A percentile compares a stretch with the other conserved stretches of the same genome.
Conservation (phyloP, 2,888 invertebrate genomes). For the Tridacna crocea region DNA sequence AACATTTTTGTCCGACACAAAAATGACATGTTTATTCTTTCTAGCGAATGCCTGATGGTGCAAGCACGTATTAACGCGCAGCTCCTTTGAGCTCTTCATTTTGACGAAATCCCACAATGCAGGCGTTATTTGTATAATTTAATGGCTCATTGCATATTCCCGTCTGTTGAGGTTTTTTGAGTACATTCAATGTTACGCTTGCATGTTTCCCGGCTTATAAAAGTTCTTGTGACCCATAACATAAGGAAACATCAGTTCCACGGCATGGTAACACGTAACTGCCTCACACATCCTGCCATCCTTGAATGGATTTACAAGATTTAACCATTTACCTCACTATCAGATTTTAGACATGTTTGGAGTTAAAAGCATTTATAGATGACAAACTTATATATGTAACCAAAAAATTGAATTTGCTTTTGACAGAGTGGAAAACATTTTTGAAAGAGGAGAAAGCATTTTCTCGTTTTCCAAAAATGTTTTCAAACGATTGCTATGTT, state of each 20-base stretch:
- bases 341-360: no score
- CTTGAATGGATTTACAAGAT: neutral
- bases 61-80: constrained; percentile 22
- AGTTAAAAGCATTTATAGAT: no score
- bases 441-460: no score
- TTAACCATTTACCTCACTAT: neutral
- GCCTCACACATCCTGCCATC: neutral
- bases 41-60: constrained; percentile 1
- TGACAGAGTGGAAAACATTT: neutral
- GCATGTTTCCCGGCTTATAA: constrained; percentile 49
- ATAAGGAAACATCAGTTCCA: constrained; percentile 4
- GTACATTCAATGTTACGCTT: constrained; percentile 58
- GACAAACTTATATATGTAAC: no score
- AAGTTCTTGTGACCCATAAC: constrained; percentile 35
- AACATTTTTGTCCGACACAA: constrained; percentile 27
- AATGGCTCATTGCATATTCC: constrained; percentile 55
- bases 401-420: neutral
- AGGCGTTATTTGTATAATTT: constrained; percentile 49
- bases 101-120: constrained; percentile 44
- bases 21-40: constrained; percentile 25
- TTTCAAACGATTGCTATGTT: neutral
- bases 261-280: neutral
- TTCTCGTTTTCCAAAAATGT: no score
- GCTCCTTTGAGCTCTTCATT: constrained; percentile 16
- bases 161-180: constrained; percentile 55